These are phyloP conservation scores for Sussaba pulchella DNA, from an alignment of 2,888 invertebrate genomes.

Conservation along the genomic window DNA sequence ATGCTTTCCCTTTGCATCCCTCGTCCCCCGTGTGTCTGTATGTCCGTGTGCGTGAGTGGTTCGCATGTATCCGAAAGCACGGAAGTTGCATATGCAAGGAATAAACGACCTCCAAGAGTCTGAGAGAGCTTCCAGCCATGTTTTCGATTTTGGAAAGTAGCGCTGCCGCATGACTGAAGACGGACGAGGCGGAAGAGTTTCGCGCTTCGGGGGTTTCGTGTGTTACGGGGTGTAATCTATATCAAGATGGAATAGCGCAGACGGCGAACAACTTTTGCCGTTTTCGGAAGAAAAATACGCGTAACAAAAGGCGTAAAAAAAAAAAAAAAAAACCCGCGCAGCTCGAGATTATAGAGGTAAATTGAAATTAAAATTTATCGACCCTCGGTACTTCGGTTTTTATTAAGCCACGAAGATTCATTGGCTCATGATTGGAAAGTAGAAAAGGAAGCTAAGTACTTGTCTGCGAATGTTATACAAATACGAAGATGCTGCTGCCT, in stretches of 20 bases:
- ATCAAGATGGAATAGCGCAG: neutral
- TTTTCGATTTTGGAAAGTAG: slow-evolving; percentile 61
- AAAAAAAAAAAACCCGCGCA: neutral
- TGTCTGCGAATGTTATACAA: slow-evolving; percentile 10
- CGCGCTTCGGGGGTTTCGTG: slow-evolving; percentile 35
- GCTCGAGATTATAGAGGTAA: neutral
- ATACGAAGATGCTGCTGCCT: neutral
- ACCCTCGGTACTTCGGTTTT: slow-evolving; percentile 2
- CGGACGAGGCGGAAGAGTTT: slow-evolving; percentile 65
- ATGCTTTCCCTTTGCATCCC: slow-evolving; percentile 31
- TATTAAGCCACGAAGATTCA: slow-evolving; percentile 1
- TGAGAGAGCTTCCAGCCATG: slow-evolving; percentile 47
- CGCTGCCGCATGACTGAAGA: slow-evolving; percentile 63
- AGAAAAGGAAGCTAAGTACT: neutral
- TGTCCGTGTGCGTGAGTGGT: neutral
- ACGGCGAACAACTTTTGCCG: neutral
- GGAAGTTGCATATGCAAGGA: slow-evolving; percentile 34
- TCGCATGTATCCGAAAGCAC: neutral
- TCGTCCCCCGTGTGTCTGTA: neutral
- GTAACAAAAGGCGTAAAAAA: neutral
- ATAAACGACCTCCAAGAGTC: slow-evolving; percentile 50
- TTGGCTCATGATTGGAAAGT: slow-evolving; percentile 1
- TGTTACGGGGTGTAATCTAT: slow-evolving; percentile 4
- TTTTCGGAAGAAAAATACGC: slow-evolving; percentile 1
- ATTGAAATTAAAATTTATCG: slow-evolving; percentile 8